phyloP scores from a whole-genome alignment of 2,888 invertebrate species.

The Philereme vetulata region DNA sequence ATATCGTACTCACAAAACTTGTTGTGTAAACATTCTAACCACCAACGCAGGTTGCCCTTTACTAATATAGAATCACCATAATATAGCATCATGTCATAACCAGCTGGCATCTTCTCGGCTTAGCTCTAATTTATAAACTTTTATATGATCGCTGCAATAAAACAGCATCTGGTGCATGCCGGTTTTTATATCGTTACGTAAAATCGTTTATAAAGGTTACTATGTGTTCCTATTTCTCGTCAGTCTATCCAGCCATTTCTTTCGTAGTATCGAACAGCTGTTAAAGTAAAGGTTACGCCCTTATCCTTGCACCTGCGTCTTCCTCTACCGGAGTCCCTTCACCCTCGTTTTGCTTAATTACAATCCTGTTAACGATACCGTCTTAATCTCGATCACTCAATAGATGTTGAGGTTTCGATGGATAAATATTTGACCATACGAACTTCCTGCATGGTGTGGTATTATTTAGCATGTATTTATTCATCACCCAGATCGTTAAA shows the following conservation, averaged over 20 bases:
- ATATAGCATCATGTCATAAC: conserved; percentile 40
- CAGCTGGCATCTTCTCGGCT: conserved; percentile 50
- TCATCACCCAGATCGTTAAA: conserved; percentile 44
- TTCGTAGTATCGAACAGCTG: conserved; percentile 72
- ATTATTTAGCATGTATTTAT: conserved; percentile 49
- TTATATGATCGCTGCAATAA: conserved; percentile 37
- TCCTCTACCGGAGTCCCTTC: conserved; percentile 51
- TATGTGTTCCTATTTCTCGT: conserved; percentile 55
- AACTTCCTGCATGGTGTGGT: conserved; percentile 43
- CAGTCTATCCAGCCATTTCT: conserved; percentile 63
- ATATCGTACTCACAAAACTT: conserved; percentile 45
- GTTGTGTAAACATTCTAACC: conserved; percentile 51
- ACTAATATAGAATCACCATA: conserved; percentile 50
- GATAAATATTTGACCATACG: conserved; percentile 53
- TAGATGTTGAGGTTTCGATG: conserved; percentile 55
- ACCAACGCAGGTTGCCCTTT: conserved; percentile 48
- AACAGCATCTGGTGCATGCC: conserved; percentile 50
- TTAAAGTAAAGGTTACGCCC: conserved; percentile 73
- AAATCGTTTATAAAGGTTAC: conserved; percentile 49
- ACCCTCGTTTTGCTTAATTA: conserved; percentile 65
- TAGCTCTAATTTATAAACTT: conserved; percentile 47
- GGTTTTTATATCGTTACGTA: conserved; percentile 62
- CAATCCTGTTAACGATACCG: conserved; percentile 71
- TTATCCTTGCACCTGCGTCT: conserved; percentile 73
- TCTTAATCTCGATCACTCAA: conserved; percentile 55